These are phyloP conservation scores for Oreonectes daqikongensis DNA, from an alignment of 2,797 vertebrate species.

Conservation along the genomic window DNA sequence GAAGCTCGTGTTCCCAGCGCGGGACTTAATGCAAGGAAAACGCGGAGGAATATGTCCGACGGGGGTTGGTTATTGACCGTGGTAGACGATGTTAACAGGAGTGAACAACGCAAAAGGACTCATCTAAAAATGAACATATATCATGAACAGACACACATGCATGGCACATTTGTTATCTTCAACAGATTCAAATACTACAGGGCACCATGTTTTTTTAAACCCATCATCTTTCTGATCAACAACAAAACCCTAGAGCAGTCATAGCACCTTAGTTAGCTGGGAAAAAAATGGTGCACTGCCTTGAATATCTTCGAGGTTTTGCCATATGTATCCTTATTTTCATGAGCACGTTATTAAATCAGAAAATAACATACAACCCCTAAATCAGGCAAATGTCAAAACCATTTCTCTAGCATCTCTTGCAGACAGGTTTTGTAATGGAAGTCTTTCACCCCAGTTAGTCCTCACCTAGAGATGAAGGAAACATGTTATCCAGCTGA, in stretches of 20 bases:
- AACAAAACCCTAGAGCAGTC: slow-evolving; percentile 22
- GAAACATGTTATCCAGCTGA: slow-evolving; percentile 69
- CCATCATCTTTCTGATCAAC: neutral
- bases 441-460: slow-evolving; percentile 72
- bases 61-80: slow-evolving; percentile 52
- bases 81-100: slow-evolving; percentile 54
- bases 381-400: slow-evolving; percentile 42
- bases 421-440: slow-evolving; percentile 36
- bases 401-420: slow-evolving; percentile 9
- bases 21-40: slow-evolving; percentile 49
- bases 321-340: slow-evolving; percentile 53
- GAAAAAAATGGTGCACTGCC: slow-evolving; percentile 35
- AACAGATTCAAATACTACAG: slow-evolving; percentile 47
- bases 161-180: slow-evolving; percentile 50
- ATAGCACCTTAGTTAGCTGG: neutral
- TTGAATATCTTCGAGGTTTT: slow-evolving; percentile 34
- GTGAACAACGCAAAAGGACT: slow-evolving; percentile 35
- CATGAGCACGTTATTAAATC: slow-evolving; percentile 45
- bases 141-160: slow-evolving; percentile 8
- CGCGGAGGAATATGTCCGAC: slow-evolving; percentile 44
- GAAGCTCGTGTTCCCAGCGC: slow-evolving; percentile 18
- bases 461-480: slow-evolving; percentile 62
- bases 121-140: slow-evolving; percentile 50
- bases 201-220: slow-evolving; percentile 25
- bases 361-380: slow-evolving; percentile 7